These are phyloP conservation scores for Heliocidaris erythrogramma DNA, from an alignment of 35 echinoderm and acorn worm species.

Conservation along the genomic window DNA sequence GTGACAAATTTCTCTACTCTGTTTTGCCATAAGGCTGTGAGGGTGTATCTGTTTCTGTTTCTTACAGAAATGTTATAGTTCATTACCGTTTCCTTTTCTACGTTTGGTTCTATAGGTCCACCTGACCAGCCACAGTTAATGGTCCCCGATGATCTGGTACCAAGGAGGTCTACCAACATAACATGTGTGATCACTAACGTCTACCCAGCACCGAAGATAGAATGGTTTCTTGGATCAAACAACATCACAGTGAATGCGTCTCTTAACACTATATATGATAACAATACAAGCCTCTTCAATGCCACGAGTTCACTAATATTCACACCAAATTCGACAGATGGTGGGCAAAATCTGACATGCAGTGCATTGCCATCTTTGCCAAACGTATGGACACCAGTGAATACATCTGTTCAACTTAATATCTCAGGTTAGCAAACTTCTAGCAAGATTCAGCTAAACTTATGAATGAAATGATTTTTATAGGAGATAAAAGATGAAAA, in stretches of 20 bases:
- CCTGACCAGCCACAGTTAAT: not conserved
- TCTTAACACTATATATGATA: not conserved
- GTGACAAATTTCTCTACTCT: no score
- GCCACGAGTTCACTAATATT: not conserved
- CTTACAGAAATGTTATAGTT: no score
- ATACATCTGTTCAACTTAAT: not conserved
- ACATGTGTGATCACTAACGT: not conserved
- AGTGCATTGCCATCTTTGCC: not conserved
- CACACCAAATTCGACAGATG: not conserved
- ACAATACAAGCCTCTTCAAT: not conserved
- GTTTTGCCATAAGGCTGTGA: no score
- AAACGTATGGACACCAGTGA: not conserved
- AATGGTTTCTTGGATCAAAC: not conserved
- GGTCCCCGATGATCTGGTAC: not conserved
- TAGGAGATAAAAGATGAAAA: no score
- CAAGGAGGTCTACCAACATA: not conserved
- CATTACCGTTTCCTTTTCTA: no score
- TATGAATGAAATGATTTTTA: no score
- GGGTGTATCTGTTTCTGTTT: no score
- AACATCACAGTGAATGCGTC: not conserved
- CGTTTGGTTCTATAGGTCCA: not conserved
- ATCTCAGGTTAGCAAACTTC: not conserved
- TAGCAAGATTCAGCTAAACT: no score
- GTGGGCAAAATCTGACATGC: not conserved
- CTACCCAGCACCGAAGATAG: not conserved